These are phyloP conservation scores for Brachionus sp. DNA, from an alignment of 1,140 invertebrate species.

Conservation along the genomic window DNA sequence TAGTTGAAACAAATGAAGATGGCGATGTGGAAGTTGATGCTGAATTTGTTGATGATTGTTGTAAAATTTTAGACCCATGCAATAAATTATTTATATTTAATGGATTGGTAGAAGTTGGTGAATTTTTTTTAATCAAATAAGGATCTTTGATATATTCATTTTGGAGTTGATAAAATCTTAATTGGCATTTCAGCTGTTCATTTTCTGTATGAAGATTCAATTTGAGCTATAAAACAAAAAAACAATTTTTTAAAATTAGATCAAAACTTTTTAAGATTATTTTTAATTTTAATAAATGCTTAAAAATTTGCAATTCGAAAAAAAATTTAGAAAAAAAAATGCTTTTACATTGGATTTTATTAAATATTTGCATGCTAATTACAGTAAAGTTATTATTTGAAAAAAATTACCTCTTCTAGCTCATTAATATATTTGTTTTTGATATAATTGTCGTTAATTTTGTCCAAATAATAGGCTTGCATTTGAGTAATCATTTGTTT, in stretches of 20 bases:
- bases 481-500: slow-evolving; percentile 39
- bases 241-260: not conserved
- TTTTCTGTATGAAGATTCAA: not conserved
- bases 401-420: slow-evolving; percentile 33
- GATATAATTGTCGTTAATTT: not conserved
- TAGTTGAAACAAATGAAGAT: not conserved
- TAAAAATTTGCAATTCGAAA: no score
- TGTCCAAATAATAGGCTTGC: not conserved
- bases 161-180: slow-evolving; percentile 28
- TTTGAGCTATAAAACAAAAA: not conserved
- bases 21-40: not conserved
- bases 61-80: not conserved
- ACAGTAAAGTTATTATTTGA: no score
- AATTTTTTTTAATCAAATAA: slow-evolving; percentile 3
- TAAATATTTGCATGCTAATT: no score
- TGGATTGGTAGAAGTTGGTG: not conserved
- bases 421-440: slow-evolving; percentile 13
- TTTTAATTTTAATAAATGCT: no score
- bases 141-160: slow-evolving; percentile 21
- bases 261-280: no score
- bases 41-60: not conserved
- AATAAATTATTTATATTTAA: not conserved
- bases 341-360: no score
- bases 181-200: slow-evolving; percentile 27
- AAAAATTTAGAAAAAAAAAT: not conserved